These are phyloP conservation scores for Borostomias antarcticus DNA, from an alignment of 2,797 vertebrate species.

Conservation along the genomic window DNA sequence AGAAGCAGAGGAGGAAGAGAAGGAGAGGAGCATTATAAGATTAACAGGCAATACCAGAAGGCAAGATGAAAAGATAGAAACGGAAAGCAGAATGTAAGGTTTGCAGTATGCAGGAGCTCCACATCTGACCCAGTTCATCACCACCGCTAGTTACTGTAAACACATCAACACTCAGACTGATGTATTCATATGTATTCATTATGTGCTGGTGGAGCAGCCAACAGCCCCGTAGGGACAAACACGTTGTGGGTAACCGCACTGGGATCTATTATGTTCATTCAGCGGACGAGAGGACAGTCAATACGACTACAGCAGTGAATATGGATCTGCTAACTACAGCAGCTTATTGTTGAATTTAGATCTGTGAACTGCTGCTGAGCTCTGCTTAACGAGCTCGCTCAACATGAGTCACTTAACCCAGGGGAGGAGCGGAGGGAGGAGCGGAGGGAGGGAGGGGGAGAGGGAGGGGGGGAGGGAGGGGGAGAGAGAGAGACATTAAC, in stretches of 20 bases:
- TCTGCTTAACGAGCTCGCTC: too few species aligned
- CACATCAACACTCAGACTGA: neutral
- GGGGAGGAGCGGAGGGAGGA: constrained; percentile 37
- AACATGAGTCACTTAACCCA: too few species aligned
- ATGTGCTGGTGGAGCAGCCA: neutral
- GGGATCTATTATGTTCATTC: neutral
- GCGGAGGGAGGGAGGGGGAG: neutral
- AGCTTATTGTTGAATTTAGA: too few species aligned
- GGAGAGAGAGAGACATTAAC: constrained; percentile 8
- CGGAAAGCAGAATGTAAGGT: constrained; percentile 36
- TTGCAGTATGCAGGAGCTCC: neutral
- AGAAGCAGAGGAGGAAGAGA: constrained; percentile 2
- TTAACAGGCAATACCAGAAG: neutral
- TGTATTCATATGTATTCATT: neutral
- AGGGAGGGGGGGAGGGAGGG: constrained; percentile 17
- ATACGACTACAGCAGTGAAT: too few species aligned
- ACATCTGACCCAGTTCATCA: neutral
- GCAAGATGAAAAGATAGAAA: constrained; percentile 32
- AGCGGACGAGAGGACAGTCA: neutral
- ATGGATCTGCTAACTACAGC: too few species aligned
- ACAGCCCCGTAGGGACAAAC: too few species aligned
- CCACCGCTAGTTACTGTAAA: neutral
- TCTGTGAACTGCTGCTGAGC: too few species aligned
- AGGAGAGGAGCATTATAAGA: constrained; percentile 6
- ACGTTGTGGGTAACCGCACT: neutral